phyloP scores from a whole-genome alignment of 2,797 vertebrate species.

The Darevskia mixta region DNA sequence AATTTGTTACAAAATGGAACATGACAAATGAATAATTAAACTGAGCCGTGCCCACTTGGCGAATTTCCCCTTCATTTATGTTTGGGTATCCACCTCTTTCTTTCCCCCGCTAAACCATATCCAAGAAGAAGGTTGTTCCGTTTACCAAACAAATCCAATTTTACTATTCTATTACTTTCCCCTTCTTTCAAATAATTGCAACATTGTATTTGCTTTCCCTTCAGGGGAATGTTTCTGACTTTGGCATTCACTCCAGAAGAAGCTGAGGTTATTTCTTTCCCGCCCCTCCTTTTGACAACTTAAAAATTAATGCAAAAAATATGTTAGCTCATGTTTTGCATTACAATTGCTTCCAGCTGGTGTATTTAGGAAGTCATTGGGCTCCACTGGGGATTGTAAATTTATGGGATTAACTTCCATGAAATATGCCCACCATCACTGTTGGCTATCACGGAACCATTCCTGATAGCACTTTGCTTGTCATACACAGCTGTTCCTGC shows the following conservation, averaged over 20 bases:
- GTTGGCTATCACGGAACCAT: slow-evolving; percentile 40
- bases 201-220: slow-evolving; percentile 70
- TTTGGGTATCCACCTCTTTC: slow-evolving; percentile 41
- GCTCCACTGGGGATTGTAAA: slow-evolving; percentile 52
- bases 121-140: slow-evolving; percentile 56
- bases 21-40: slow-evolving; percentile 35
- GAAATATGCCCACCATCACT: slow-evolving; percentile 39
- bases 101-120: slow-evolving; percentile 31
- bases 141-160: slow-evolving; percentile 61
- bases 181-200: slow-evolving; percentile 69
- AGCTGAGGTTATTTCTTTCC: neutral
- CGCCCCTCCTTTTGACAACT: slow-evolving; percentile 52
- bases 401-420: slow-evolving; percentile 49
- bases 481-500: neutral
- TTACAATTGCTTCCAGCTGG: slow-evolving; percentile 58
- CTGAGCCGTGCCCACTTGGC: slow-evolving; percentile 39
- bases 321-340: slow-evolving; percentile 65
- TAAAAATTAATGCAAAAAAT: slow-evolving; percentile 72
- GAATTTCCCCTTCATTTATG: slow-evolving; percentile 2
- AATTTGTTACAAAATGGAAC: slow-evolving; percentile 32
- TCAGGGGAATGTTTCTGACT: slow-evolving; percentile 64
- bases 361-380: slow-evolving; percentile 57
- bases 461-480: neutral
- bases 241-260: slow-evolving; percentile 56
- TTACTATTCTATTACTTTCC: slow-evolving; percentile 57